These are phyloP conservation scores for Lytechinus variegatus DNA, from an alignment of 35 echinoderm and acorn worm species.

Conservation along the genomic window DNA sequence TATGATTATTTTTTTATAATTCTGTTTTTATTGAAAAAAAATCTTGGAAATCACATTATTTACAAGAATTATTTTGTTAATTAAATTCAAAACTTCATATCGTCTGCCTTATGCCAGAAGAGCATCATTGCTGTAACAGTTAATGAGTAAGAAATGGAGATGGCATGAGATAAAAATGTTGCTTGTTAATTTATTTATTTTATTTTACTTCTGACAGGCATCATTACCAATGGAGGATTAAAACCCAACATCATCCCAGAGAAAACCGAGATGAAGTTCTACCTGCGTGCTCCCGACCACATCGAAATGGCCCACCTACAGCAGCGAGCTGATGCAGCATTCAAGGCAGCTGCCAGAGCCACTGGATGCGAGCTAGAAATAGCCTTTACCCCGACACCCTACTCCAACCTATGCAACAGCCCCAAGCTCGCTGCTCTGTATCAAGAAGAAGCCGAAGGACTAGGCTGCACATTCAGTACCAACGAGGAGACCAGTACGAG, in stretches of 20 bases:
- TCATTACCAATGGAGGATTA: constrained; percentile 75
- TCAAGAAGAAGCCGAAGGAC: constrained; percentile 62
- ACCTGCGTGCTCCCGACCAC: constrained; percentile 75
- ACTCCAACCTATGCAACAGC: constrained; percentile 71
- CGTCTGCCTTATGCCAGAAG: too few relatives aligned
- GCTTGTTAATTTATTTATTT: not conserved
- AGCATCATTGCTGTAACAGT: too few relatives aligned
- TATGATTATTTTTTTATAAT: too few relatives aligned
- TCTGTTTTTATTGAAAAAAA: too few relatives aligned
- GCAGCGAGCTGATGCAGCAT: constrained; percentile 74
- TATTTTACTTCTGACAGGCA: constrained; percentile 51
- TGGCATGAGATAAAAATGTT: too few relatives aligned
- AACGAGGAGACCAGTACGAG: not conserved
- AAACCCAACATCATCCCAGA: constrained; percentile 87
- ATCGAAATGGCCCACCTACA: constrained; percentile 74
- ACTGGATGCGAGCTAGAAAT: constrained; percentile 76
- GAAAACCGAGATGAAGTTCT: constrained; percentile 75
- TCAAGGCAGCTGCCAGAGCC: constrained; percentile 71
- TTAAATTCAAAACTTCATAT: too few relatives aligned
- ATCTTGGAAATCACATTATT: too few relatives aligned
- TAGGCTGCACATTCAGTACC: constrained; percentile 61
- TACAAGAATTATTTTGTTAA: too few relatives aligned
- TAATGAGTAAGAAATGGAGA: too few relatives aligned
- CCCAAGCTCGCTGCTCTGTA: constrained; percentile 56
- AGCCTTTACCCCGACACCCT: constrained; percentile 69